Conservation (phyloP, 1,140 invertebrate genomes). For the Gryon sp. region DNA sequence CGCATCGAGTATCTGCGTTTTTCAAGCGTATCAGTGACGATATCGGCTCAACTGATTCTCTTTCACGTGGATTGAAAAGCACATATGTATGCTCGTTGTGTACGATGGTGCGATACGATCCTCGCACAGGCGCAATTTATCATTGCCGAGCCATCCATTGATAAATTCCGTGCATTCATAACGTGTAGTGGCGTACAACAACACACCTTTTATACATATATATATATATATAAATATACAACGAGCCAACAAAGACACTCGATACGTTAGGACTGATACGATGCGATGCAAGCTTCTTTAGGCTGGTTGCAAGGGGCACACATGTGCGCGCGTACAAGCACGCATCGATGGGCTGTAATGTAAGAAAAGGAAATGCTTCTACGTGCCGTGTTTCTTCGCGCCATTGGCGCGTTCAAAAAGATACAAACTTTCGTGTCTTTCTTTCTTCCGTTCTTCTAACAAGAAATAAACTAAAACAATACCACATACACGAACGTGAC, state of each 20-base stretch:
- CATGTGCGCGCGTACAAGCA: slow-evolving; percentile 44
- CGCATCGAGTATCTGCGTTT: background rate
- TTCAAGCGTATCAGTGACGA: slow-evolving; percentile 32
- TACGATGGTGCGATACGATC: slow-evolving; percentile 69
- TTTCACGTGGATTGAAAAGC: slow-evolving; percentile 66
- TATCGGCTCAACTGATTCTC: slow-evolving; percentile 49
- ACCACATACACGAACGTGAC: slow-evolving; percentile 28
- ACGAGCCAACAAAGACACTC: slow-evolving; percentile 65
- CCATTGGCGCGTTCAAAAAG: slow-evolving; percentile 34
- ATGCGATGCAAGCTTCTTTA: slow-evolving; percentile 61
- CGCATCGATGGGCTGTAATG: slow-evolving; percentile 53
- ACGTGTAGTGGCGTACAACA: slow-evolving; percentile 59
- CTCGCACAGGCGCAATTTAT: slow-evolving; percentile 73
- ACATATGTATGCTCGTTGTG: slow-evolving; percentile 21
- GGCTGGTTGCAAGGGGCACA: slow-evolving; percentile 53
- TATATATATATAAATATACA: no score
- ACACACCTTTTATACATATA: no score
- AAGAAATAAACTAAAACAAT: slow-evolving; percentile 33
- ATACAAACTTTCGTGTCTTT: slow-evolving; percentile 30
- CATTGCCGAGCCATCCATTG: slow-evolving; percentile 77
- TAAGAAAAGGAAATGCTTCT: slow-evolving; percentile 57
- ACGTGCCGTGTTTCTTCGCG: slow-evolving; percentile 62
- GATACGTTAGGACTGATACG: slow-evolving; percentile 68
- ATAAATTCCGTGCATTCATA: slow-evolving; percentile 79
- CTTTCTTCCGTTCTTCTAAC: slow-evolving; percentile 35